Base-by-base conservation (phyloP, 1,140 invertebrate genomes). In the Hirudo medicinalis region DNA sequence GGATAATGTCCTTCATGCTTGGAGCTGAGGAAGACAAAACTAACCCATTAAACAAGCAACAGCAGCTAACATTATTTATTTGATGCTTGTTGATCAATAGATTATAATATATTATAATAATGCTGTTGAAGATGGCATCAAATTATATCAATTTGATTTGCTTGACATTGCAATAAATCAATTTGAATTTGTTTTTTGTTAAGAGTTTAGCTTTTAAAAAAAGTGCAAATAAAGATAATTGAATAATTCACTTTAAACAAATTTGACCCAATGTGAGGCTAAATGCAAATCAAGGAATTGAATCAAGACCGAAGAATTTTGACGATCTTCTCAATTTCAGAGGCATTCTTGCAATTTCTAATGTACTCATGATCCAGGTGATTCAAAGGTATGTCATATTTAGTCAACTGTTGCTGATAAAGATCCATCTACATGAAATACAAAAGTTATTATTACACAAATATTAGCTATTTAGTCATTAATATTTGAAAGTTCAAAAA, bases 271-370 rank as follows among this genome's bases (percentile, higher is more conserved):
- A 4, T 11, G 4, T 40, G 13, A 13, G 43, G 43, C 13, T 49
- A 49, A 49, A 49, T 49, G 43, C 43, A 49, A 49, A 49, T 43
- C 60, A 25, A 49, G 9, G 43, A 63, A 25, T 20, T 13, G 22
- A 63, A 63, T 60, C n/a, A 25, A 25, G 11, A 82, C 81, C 76
- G 78, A 19, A 82, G 72, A 63, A 80, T 69, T 72, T 72, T 76
- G 0, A 78, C 54, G 54, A 82, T 81, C 73, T 78, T 81, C 68
- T 82, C 80, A 40, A 82, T 74, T 72, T 82, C 79, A 70, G 80
- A 81, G 0, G 78, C 73, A 75, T 81, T 75, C 17, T 60, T 76
- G 72, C 81, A 81, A 29, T 76, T 76, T 57, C 76, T 73, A 22
- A 82, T 78, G 72, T 81, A 81, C 13, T 69, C 71, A 55, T 77